A percentile compares a stretch with the other conserved stretches of the same genome.
Conservation (phyloP, 2,888 invertebrate species). For the Cryptus viduatorius region DNA sequence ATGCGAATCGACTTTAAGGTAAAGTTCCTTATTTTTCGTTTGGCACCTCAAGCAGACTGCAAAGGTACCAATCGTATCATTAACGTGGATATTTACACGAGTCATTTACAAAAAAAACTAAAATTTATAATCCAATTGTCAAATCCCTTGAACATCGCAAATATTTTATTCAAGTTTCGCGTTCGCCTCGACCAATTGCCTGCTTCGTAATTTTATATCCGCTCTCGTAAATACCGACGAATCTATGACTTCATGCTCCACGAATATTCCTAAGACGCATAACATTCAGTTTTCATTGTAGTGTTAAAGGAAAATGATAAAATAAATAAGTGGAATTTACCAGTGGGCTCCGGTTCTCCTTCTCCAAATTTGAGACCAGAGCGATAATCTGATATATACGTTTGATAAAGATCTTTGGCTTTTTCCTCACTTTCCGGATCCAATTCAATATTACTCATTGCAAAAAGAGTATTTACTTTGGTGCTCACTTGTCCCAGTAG, state of each 20-base stretch:
- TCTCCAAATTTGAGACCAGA: slow-evolving; percentile 73
- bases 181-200: slow-evolving; percentile 86
- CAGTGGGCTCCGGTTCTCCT: slow-evolving; percentile 73
- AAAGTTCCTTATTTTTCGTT: not conserved
- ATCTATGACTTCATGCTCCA: slow-evolving; percentile 86
- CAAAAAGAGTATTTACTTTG: slow-evolving; percentile 75
- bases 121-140: not conserved
- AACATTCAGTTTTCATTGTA: slow-evolving; percentile 2
- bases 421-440: slow-evolving; percentile 74
- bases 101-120: slow-evolving; percentile 6
- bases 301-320: not conserved
- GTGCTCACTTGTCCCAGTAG: slow-evolving; percentile 76
- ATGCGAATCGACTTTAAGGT: not conserved
- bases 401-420: slow-evolving; percentile 79
- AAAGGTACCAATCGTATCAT: not conserved
- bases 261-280: slow-evolving; percentile 81
- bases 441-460: slow-evolving; percentile 77
- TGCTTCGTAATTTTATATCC: slow-evolving; percentile 86
- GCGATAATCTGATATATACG: slow-evolving; percentile 78
- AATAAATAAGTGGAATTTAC: slow-evolving; percentile 68
- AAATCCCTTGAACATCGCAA: not conserved
- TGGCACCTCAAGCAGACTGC: not conserved
- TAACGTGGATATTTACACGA: not conserved
- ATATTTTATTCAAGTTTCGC: slow-evolving; percentile 71
- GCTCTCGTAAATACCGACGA: slow-evolving; percentile 86